These are phyloP conservation scores for Pseudomugil gertrudae DNA, from an alignment of 2,797 vertebrate species.

Conservation along the genomic window DNA sequence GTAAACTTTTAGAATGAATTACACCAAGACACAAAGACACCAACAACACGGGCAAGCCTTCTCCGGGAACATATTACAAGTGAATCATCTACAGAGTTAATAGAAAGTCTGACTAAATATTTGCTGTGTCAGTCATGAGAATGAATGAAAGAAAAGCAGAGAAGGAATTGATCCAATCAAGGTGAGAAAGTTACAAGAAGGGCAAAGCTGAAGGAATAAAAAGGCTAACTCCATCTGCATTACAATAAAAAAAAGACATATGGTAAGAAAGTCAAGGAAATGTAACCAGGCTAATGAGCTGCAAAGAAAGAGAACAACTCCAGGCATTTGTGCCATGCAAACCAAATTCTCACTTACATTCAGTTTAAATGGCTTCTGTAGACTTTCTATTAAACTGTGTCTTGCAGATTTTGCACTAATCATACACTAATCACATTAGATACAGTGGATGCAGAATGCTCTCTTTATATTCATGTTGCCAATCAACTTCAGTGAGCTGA, in stretches of 20 bases:
- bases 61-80: constrained; percentile 1
- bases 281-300: constrained; percentile 24
- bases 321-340: constrained; percentile 16
- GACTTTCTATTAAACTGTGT: constrained; percentile 23
- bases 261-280: constrained; percentile 25
- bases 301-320: constrained; percentile 17
- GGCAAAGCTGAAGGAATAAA: constrained; percentile 8
- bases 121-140: constrained; percentile 19
- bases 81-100: constrained; percentile 26
- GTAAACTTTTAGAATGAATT: constrained; percentile 45
- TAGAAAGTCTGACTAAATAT: constrained; percentile 24
- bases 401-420: constrained; percentile 47
- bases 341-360: constrained; percentile 32
- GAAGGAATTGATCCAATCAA: neutral
- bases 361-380: constrained; percentile 33
- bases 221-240: constrained; percentile 1
- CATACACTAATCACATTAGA: constrained; percentile 50
- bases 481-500: constrained; percentile 9
- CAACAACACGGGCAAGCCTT: neutral
- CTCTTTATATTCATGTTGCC: constrained; percentile 38
- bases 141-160: constrained; percentile 4
- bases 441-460: constrained; percentile 23
- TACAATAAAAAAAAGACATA: constrained; percentile 8
- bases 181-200: neutral
- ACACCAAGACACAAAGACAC: constrained; percentile 38